phyloP scores from a whole-genome alignment of 2,797 vertebrate genomes.

The Rhadinocentrus ornatus region DNA sequence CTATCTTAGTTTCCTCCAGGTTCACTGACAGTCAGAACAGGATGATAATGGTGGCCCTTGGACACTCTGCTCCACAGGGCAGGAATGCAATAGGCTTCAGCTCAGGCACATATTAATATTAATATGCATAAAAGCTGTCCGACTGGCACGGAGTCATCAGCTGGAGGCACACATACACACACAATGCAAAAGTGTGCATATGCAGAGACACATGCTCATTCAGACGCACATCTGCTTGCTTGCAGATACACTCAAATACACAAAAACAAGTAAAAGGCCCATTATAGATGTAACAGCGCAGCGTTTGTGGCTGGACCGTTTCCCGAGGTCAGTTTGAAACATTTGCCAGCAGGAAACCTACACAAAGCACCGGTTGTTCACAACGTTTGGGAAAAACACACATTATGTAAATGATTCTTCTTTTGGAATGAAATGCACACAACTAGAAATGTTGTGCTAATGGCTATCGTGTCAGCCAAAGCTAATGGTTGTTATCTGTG shows the following conservation, averaged over 20 bases:
- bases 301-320: conserved; percentile 79
- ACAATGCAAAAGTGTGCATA: conserved; percentile 29
- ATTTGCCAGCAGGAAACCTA: conserved; percentile 83
- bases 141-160: conserved; percentile 80
- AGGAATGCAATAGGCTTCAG: conserved; percentile 75
- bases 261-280: conserved; percentile 84
- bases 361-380: conserved; percentile 82
- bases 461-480: conserved; percentile 81
- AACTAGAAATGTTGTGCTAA: conserved; percentile 77
- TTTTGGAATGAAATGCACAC: conserved; percentile 76
- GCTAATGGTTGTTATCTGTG: conserved; percentile 75
- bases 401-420: conserved; percentile 87
- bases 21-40: conserved; percentile 70
- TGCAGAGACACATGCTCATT: conserved; percentile 32
- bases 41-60: conserved; percentile 82
- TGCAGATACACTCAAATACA: conserved; percentile 55
- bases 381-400: conserved; percentile 81
- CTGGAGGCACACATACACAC: conserved; percentile 45
- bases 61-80: conserved; percentile 79
- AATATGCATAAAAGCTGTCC: conserved; percentile 85
- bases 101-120: conserved; percentile 86
- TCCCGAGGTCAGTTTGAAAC: conserved; percentile 86
- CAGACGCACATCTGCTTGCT: conserved; percentile 54
- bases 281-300: conserved; percentile 80
- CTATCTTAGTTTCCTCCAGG: conserved; percentile 67